phyloP scores from a whole-genome alignment of 2,797 vertebrate species.

The Neostethus bicornis region DNA sequence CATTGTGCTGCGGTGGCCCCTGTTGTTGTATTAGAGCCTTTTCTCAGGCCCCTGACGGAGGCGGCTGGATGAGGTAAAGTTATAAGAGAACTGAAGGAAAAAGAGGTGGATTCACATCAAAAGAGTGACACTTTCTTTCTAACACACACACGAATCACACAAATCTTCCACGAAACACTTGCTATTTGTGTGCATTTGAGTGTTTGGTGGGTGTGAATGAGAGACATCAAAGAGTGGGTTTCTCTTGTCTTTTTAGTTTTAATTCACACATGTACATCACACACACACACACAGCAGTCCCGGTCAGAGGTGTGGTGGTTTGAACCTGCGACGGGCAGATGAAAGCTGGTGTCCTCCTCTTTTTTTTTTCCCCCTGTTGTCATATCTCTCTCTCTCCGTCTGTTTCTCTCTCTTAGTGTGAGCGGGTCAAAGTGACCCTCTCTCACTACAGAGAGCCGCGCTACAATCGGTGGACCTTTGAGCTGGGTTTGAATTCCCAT shows the following conservation, averaged over 20 bases:
- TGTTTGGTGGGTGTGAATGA: slow-evolving; percentile 83
- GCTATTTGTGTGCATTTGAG: slow-evolving; percentile 74
- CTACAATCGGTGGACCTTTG: slow-evolving; percentile 75
- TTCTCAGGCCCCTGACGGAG: slow-evolving; percentile 67
- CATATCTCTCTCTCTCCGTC: slow-evolving; percentile 35
- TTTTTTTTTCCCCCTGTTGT: slow-evolving; percentile 53
- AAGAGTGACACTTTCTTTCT: slow-evolving; percentile 63
- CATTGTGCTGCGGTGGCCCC: slow-evolving; percentile 54
- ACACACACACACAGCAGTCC: slow-evolving; percentile 20
- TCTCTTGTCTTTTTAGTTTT: slow-evolving; percentile 79
- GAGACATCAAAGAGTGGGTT: slow-evolving; percentile 87
- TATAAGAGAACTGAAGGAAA: slow-evolving; percentile 52
- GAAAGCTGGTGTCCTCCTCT: slow-evolving; percentile 69
- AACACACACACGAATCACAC: not conserved
- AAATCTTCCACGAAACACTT: slow-evolving; percentile 43
- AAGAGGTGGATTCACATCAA: slow-evolving; percentile 76
- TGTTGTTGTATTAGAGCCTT: slow-evolving; percentile 48
- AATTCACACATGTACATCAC: slow-evolving; percentile 56
- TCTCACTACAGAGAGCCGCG: slow-evolving; percentile 65
- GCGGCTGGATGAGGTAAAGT: slow-evolving; percentile 24
- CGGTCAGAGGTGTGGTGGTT: slow-evolving; percentile 66
- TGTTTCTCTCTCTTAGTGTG: slow-evolving; percentile 13
- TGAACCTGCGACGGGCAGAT: slow-evolving; percentile 72
- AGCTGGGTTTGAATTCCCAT: slow-evolving; percentile 73
- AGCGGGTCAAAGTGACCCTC: slow-evolving; percentile 67